Evolutionary conservation across 2,797 vertebrate species (phyloP).

Genomic region (Sebastiscus tertius): DNA sequence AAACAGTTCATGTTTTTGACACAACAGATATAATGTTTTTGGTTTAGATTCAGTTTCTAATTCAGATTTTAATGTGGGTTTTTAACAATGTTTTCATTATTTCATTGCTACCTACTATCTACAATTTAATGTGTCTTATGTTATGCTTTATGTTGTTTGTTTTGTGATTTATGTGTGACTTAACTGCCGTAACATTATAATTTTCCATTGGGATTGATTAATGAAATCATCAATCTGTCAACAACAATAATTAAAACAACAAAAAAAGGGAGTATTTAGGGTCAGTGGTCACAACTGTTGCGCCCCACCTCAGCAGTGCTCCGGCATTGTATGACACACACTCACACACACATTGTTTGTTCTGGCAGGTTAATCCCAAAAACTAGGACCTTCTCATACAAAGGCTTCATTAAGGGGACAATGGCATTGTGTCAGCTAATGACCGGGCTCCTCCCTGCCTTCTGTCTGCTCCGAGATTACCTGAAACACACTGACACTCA

Average conservation of each 20-base stretch:
- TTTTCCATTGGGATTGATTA: background rate
- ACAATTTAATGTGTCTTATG: background rate
- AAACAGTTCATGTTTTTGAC: no score
- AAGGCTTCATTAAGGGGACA: constrained; percentile 78
- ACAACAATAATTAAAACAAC: background rate
- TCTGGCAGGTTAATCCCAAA: constrained; percentile 62
- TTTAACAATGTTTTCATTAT: background rate
- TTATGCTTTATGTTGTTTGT: accelerated
- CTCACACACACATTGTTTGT: constrained; percentile 66
- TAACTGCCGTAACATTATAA: background rate
- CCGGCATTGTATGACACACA: constrained; percentile 6
- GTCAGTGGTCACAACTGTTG: background rate
- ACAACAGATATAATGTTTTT: no score
- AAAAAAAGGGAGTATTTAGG: background rate
- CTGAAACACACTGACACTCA: constrained; percentile 35
- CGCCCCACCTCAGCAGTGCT: background rate
- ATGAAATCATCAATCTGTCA: background rate
- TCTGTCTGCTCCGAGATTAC: constrained; percentile 57
- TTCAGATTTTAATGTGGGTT: background rate
- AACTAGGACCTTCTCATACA: constrained; percentile 67
- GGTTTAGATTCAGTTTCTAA: background rate
- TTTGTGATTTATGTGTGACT: background rate
- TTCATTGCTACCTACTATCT: background rate
- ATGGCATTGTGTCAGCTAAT: constrained; percentile 75
- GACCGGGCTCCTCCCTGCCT: constrained; percentile 69